phyloP scores from a whole-genome alignment of 1,140 invertebrate genomes.

The Drosophila micromelanica region DNA sequence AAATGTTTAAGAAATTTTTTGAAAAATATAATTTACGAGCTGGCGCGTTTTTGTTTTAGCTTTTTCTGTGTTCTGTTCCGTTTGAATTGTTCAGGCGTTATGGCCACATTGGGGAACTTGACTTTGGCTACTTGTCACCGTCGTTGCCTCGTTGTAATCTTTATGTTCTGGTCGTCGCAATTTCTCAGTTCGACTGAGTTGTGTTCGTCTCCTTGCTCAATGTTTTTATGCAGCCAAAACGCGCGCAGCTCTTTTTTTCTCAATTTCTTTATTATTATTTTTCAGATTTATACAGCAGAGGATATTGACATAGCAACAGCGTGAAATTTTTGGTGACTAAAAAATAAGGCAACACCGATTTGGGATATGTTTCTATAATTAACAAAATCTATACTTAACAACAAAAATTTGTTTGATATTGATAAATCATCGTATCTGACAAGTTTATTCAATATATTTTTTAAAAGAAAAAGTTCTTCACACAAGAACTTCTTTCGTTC shows the following conservation, averaged over 20 bases:
- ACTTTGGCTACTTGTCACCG: constrained; percentile 31
- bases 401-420: too few species aligned
- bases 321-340: neutral
- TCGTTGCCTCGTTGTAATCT: constrained; percentile 27
- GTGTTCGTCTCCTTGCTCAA: constrained; percentile 75
- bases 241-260: constrained; percentile 49
- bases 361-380: too few species aligned
- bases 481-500: too few species aligned
- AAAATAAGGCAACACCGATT: neutral
- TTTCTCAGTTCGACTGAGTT: constrained; percentile 33
- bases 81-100: constrained; percentile 42
- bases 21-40: constrained; percentile 35
- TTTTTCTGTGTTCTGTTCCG: constrained; percentile 26
- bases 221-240: constrained; percentile 72
- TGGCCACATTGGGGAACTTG: constrained; percentile 39
- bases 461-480: too few species aligned
- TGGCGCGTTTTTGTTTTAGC: constrained; percentile 19
- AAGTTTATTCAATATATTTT: too few species aligned
- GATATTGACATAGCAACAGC: constrained; percentile 19
- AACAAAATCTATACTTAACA: too few species aligned
- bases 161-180: constrained; percentile 35
- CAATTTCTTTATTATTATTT: constrained; percentile 78
- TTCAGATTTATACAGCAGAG: constrained; percentile 45
- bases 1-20: constrained; percentile 32
- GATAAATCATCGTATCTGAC: too few species aligned